phyloP scores from a whole-genome alignment of 1,140 invertebrate species.

The Papilio xuthus region DNA sequence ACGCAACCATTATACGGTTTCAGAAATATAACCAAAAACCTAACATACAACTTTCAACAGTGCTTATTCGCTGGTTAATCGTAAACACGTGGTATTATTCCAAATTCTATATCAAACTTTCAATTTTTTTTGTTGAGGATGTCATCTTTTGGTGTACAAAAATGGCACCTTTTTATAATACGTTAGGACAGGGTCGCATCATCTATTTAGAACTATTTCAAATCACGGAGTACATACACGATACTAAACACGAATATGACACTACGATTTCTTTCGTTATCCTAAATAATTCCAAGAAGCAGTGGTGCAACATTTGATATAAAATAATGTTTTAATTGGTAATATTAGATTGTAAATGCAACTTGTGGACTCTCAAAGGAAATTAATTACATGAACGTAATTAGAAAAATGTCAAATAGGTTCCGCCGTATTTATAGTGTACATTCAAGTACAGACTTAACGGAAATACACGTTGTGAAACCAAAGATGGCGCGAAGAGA shows the following conservation, averaged over 20 bases:
- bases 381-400: slow-evolving; percentile 8
- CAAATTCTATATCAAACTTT: no score
- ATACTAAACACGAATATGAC: no score
- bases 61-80: background rate
- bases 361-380: background rate
- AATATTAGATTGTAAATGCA: background rate
- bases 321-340: background rate
- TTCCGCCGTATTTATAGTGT: background rate
- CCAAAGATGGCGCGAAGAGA: background rate
- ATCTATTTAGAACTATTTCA: no score
- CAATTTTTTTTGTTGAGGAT: no score
- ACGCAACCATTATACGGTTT: background rate
- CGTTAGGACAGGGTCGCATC: no score
- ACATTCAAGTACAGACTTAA: background rate
- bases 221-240: no score
- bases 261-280: no score
- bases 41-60: background rate
- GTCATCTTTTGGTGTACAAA: no score
- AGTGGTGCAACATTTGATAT: background rate
- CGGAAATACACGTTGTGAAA: background rate
- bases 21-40: background rate
- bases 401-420: slow-evolving; percentile 18
- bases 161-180: no score
- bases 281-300: no score
- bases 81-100: background rate